phyloP scores from a whole-genome alignment of 1,140 invertebrate genomes.

The Papilio helenus region DNA sequence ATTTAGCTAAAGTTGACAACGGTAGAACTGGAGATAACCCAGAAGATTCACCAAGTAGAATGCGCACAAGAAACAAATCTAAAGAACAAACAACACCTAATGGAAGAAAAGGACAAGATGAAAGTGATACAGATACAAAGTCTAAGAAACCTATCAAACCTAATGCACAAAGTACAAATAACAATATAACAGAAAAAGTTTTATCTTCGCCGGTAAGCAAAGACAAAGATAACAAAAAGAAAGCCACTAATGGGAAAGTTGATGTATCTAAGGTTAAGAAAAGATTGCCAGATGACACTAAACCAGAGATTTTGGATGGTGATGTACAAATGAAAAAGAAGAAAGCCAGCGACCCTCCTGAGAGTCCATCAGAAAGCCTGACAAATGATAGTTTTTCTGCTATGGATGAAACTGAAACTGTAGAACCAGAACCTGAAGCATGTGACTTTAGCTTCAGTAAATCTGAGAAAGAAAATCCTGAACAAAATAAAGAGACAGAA shows the following conservation, averaged over 20 bases:
- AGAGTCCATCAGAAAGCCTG: conserved; percentile 91
- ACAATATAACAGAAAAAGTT: conserved; percentile 79
- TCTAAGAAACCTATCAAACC: conserved; percentile 82
- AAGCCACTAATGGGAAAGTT: conserved; percentile 86
- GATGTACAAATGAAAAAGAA: conserved; percentile 88
- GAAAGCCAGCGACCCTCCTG: conserved; percentile 85
- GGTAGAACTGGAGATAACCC: conserved; percentile 87
- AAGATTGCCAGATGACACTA: conserved; percentile 84
- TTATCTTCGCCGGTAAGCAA: conserved; percentile 84
- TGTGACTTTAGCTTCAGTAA: conserved; percentile 81
- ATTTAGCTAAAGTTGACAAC: conserved; percentile 73
- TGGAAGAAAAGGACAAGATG: conserved; percentile 86
- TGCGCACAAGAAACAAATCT: conserved; percentile 93
- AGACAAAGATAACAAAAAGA: conserved; percentile 85
- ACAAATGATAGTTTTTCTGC: conserved; percentile 91
- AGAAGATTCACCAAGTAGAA: conserved; percentile 92
- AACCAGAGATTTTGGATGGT: conserved; percentile 84
- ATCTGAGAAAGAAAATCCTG: conserved; percentile 70
- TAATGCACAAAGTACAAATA: conserved; percentile 75
- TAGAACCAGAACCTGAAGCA: conserved; percentile 84
- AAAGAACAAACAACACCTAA: conserved; percentile 89
- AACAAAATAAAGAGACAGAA: conserved; percentile 78
- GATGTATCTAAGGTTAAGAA: conserved; percentile 88
- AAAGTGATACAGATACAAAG: conserved; percentile 85
- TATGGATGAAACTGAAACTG: conserved; percentile 89